Conservation (phyloP, 2,797 vertebrate genomes). For the Hemibagrus guttatus region DNA sequence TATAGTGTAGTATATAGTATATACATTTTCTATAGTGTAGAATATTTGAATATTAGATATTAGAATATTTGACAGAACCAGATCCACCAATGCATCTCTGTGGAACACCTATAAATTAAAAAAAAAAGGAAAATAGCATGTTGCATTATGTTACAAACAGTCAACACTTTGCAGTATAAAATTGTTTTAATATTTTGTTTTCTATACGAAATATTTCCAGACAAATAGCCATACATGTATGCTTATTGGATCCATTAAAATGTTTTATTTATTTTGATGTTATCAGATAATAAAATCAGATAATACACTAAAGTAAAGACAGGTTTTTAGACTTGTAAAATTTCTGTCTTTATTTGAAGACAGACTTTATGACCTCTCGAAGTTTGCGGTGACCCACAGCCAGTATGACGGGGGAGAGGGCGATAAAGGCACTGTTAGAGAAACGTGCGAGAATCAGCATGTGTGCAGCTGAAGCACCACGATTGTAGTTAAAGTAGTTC, state of each 20-base stretch:
- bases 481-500: constrained; percentile 81
- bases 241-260: background rate
- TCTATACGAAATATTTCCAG: background rate
- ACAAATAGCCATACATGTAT: background rate
- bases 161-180: background rate
- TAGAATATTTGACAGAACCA: background rate
- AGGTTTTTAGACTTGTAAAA: background rate
- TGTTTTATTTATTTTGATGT: background rate
- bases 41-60: too few species aligned
- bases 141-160: background rate
- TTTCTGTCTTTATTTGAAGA: constrained; percentile 13
- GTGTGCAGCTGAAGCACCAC: constrained; percentile 60
- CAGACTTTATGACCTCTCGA: constrained; percentile 68
- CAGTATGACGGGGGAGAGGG: constrained; percentile 75
- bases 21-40: too few species aligned
- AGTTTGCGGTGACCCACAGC: constrained; percentile 75
- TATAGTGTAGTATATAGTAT: too few species aligned
- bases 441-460: constrained; percentile 77
- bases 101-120: background rate
- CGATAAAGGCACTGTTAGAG: constrained; percentile 75
- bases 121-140: background rate
- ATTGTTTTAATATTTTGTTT: background rate
- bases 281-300: background rate
- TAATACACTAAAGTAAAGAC: background rate
- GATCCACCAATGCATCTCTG: background rate